Base-by-base conservation (phyloP, 1,140 invertebrate species). In the Brachionus rubens region DNA sequence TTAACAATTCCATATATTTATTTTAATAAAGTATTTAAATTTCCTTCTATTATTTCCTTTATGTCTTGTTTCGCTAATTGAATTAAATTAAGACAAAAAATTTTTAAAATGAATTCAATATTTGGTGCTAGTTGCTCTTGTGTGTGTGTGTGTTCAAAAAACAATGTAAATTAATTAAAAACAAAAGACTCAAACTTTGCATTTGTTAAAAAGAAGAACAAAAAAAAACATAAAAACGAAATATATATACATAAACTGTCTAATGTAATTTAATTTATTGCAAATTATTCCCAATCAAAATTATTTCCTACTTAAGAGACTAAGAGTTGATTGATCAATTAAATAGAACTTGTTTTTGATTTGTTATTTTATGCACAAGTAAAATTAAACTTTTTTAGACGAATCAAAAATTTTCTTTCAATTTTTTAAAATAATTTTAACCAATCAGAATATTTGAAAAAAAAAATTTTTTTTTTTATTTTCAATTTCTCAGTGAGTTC, bases 61-160 rank as follows among this genome's bases (percentile, higher is more conserved):
- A 33, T 62, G 16, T 62, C 16, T 16, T 12, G 28, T 33, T 62
- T 36, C 16, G 36, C 36, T 62, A 62, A 65, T 65, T 65, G 19
- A 16, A 65, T 65, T 65, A 65, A 65, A 24, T 65, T 65, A 65
- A 46, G 59, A 65, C n/a, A n/a, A n/a, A n/a, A n/a, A n/a, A n/a
- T n/a, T n/a, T n/a, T n/a, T n/a, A n/a, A n/a, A n/a, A n/a, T n/a
- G n/a, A n/a, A n/a, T n/a, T n/a, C n/a, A n/a, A n/a, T n/a, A n/a
- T n/a, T n/a, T n/a, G n/a, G n/a, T n/a, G n/a, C n/a, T n/a, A n/a
- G n/a, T n/a, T n/a, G n/a, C n/a, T n/a, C n/a, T n/a, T n/a, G n/a
- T n/a, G n/a, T n/a, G n/a, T n/a, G n/a, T n/a, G n/a, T n/a, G n/a
- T n/a, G n/a, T n/a, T n/a, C n/a, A n/a, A n/a, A n/a, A n/a, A n/a